Conservation (phyloP, 2,888 invertebrate genomes). For the Dynastes maya region DNA sequence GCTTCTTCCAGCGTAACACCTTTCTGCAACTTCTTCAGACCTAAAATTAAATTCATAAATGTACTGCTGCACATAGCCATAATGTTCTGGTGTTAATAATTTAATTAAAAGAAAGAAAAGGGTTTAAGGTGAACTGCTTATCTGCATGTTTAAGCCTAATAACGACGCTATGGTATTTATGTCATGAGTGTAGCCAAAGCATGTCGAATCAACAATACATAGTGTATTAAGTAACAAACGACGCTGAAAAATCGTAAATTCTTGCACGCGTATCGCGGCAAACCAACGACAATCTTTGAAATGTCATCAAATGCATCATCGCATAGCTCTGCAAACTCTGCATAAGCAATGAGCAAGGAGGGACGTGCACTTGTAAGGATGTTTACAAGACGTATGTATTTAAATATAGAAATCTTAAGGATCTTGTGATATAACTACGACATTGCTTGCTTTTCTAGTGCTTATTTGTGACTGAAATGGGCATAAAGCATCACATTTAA, state of each 20-base stretch:
- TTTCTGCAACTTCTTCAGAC: no score
- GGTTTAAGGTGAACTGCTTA: conserved; percentile 1
- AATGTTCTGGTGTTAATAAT: no score
- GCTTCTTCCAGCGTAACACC: no score
- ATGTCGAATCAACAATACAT: conserved; percentile 25
- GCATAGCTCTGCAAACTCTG: background rate
- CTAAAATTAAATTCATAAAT: no score
- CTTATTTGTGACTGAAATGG: no score
- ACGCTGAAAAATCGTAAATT: conserved; percentile 23
- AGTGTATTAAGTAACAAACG: conserved; percentile 7
- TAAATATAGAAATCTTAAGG: no score
- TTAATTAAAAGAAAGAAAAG: no score
- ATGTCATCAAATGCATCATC: conserved; percentile 31
- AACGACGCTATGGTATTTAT: conserved; percentile 1
- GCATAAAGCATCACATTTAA: no score
- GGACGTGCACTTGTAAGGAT: background rate
- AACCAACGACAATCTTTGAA: conserved; percentile 26
- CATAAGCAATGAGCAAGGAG: conserved; percentile 25
- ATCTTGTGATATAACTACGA: no score
- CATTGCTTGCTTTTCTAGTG: no score
- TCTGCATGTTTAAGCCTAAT: background rate
- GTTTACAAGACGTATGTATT: background rate
- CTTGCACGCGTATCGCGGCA: conserved; percentile 22
- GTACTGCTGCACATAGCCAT: no score
- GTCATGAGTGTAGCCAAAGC: conserved; percentile 27